These are phyloP conservation scores for Philonicus albiceps DNA, from an alignment of 2,888 invertebrate genomes.

Conservation along the genomic window DNA sequence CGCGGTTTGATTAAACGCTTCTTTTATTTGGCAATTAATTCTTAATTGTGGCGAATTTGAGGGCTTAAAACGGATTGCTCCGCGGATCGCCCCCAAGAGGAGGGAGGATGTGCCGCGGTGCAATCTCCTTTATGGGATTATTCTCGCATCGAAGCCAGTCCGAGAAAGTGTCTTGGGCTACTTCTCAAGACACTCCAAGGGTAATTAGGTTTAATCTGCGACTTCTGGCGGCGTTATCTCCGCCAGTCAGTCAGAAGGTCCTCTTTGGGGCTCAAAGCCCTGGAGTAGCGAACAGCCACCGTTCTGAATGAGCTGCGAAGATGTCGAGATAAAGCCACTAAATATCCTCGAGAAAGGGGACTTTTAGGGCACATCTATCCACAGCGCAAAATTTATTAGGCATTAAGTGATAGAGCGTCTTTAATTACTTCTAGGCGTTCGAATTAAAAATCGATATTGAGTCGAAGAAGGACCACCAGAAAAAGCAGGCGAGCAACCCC, in stretches of 20 bases:
- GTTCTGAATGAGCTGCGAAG: not conserved
- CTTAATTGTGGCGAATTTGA: conserved; percentile 40
- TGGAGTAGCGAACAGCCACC: not conserved
- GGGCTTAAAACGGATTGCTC: conserved; percentile 18
- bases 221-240: conserved; percentile 14
- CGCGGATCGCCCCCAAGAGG: conserved; percentile 26
- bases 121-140: conserved; percentile 48
- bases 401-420: not conserved
- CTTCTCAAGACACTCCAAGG: not conserved
- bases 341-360: not conserved
- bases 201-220: conserved; percentile 26
- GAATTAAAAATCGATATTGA: conserved; percentile 3
- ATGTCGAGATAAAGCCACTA: not conserved
- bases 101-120: conserved; percentile 42
- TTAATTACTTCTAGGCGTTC: conserved; percentile 14
- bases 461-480: not conserved
- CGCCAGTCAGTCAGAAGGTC: conserved; percentile 8
- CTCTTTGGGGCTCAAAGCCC: not conserved
- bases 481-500: not conserved
- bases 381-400: not conserved
- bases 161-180: not conserved
- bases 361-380: not conserved
- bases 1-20: conserved; percentile 33
- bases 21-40: conserved; percentile 42
- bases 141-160: not conserved